A percentile compares a stretch with the other conserved stretches of the same genome.
Conservation (phyloP, 2,797 vertebrate genomes). For the Paguma larvata region DNA sequence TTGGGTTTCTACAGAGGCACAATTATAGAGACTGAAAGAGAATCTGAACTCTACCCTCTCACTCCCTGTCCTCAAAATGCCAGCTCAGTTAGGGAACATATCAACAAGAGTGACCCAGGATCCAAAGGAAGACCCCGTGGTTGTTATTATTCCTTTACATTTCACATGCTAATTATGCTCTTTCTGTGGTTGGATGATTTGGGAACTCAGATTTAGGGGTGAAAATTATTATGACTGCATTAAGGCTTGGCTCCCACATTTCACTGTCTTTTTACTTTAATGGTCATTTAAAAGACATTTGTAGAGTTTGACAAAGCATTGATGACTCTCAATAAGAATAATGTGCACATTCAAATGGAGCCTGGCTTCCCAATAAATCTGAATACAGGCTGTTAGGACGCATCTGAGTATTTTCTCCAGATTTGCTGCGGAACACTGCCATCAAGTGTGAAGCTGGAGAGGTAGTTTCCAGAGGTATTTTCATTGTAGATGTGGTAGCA, state of each 20-base stretch:
- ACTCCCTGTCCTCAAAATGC: not conserved
- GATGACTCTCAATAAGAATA: conserved; percentile 76
- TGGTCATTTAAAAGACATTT: conserved; percentile 82
- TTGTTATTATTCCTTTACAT: conserved; percentile 14
- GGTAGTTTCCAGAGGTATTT: not conserved
- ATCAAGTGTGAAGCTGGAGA: conserved; percentile 84
- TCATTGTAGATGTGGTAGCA: too few relatives aligned
- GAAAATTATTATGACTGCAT: conserved; percentile 50
- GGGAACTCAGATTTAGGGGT: conserved; percentile 46
- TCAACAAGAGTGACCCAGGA: not conserved
- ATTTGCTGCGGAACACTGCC: conserved; percentile 88
- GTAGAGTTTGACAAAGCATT: conserved; percentile 82
- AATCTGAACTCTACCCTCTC: not conserved
- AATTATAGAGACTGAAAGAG: not conserved
- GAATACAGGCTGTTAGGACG: not conserved
- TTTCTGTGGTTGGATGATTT: conserved; percentile 8
- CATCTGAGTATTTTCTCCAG: not conserved
- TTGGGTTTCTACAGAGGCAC: not conserved
- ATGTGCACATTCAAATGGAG: conserved; percentile 74
- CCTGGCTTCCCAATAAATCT: conserved; percentile 79
- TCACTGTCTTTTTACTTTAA: conserved; percentile 76
- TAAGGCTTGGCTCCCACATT: conserved; percentile 33
- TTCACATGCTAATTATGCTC: conserved; percentile 29
- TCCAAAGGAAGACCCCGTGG: not conserved
- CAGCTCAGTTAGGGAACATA: not conserved